Evolutionary conservation across 53 echinoderm and acorn worm species (phyloP).

Genomic region (Holothuria scabra): DNA sequence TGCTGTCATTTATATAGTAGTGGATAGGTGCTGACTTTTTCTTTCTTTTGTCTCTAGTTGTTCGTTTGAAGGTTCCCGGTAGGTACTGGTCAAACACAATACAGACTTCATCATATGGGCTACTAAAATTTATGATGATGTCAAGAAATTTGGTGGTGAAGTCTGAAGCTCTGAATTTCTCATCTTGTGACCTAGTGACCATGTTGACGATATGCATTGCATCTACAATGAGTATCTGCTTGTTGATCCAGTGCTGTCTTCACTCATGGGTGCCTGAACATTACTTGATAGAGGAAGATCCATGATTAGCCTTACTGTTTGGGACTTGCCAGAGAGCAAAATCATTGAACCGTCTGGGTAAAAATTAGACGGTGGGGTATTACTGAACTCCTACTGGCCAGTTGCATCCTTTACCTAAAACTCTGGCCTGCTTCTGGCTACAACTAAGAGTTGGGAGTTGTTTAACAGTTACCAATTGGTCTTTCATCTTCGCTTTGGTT

Average conservation of each 20-base stretch:
- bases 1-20: slow-evolving; percentile 50
- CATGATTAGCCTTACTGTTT: not conserved
- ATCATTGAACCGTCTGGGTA: slow-evolving; percentile 41
- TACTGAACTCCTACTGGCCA: slow-evolving; percentile 24
- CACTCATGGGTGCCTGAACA: not conserved
- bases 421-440: too few species aligned
- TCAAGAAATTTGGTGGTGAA: slow-evolving; percentile 38
- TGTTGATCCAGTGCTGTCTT: not conserved
- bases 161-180: slow-evolving; percentile 37
- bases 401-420: slow-evolving; percentile 3
- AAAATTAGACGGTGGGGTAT: slow-evolving; percentile 22
- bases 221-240: slow-evolving; percentile 36
- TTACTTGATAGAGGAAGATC: not conserved
- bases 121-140: slow-evolving; percentile 29
- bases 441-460: too few species aligned
- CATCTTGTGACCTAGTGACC: slow-evolving; percentile 26
- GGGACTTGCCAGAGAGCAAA: not conserved
- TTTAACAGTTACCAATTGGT: not conserved
- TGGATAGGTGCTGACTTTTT: slow-evolving; percentile 28
- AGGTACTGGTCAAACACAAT: slow-evolving; percentile 46
- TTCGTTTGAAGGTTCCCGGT: slow-evolving; percentile 21
- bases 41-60: slow-evolving; percentile 6
- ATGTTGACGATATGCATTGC: slow-evolving; percentile 46
- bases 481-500: slow-evolving; percentile 40
- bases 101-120: slow-evolving; percentile 41